Conservation (phyloP, 2,888 invertebrate genomes). For the Eugnorisma glareosa region DNA sequence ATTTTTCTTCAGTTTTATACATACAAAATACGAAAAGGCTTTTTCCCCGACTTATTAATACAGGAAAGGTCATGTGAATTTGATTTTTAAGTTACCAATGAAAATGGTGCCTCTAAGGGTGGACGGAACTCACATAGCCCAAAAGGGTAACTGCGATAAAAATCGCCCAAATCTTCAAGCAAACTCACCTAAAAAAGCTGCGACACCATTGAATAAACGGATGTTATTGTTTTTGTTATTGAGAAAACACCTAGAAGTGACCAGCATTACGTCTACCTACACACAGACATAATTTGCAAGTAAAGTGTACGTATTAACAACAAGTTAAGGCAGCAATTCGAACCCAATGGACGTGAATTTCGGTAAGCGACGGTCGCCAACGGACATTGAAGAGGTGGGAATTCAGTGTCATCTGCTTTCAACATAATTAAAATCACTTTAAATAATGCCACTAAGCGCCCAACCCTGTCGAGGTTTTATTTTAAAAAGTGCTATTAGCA, state of each 20-base stretch:
- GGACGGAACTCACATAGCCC: not conserved
- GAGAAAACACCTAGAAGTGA: not conserved
- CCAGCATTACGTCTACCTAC: not conserved
- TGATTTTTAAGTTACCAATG: not conserved
- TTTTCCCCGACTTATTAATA: too few relatives aligned
- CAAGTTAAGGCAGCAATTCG: conserved; percentile 74
- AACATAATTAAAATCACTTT: conserved; percentile 91
- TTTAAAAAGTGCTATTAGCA: conserved; percentile 90
- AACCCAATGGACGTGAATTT: conserved; percentile 71
- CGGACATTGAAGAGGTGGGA: conserved; percentile 89
- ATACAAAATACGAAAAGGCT: too few relatives aligned
- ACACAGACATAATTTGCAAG: not conserved
- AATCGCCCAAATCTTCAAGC: not conserved
- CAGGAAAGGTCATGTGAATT: not conserved
- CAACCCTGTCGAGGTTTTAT: conserved; percentile 87
- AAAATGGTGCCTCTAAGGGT: not conserved
- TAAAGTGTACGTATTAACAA: conserved; percentile 6
- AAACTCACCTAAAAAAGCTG: not conserved
- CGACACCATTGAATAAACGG: not conserved
- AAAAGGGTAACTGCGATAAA: not conserved
- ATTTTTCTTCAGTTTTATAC: too few relatives aligned
- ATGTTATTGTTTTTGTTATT: too few relatives aligned
- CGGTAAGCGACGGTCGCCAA: conserved; percentile 67
- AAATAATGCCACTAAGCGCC: conserved; percentile 89
- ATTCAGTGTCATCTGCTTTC: conserved; percentile 89